Percentiles rank a stretch among this genome's conserved stretches.
phyloP scores from a whole-genome alignment of 1,140 invertebrate genomes.

The Arion vulgaris region DNA sequence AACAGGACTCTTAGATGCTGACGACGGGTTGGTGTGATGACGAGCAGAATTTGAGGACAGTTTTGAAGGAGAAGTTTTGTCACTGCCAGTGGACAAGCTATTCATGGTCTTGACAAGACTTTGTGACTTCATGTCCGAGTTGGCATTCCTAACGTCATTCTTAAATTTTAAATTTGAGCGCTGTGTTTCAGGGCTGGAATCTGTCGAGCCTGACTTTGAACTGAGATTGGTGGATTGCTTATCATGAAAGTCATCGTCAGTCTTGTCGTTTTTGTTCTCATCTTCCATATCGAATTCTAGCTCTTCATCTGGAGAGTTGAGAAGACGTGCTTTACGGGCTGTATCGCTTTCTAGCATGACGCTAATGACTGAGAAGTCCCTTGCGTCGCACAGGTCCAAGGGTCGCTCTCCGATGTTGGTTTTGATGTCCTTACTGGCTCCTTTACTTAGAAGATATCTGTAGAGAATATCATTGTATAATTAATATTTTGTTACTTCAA shows the following conservation, averaged over 20 bases:
- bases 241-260: not conserved
- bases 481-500: too few relatives aligned
- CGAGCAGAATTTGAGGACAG: not conserved
- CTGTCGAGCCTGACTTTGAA: not conserved
- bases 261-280: conserved; percentile 24
- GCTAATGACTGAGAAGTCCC: conserved; percentile 66
- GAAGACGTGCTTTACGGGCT: conserved; percentile 21
- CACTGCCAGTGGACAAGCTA: not conserved
- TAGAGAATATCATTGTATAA: not conserved
- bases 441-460: conserved; percentile 67
- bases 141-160: not conserved
- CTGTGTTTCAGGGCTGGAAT: not conserved
- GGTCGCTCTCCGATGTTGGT: conserved; percentile 70
- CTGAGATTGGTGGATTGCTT: not conserved
- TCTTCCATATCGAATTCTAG: conserved; percentile 24
- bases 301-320: conserved; percentile 20
- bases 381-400: conserved; percentile 70
- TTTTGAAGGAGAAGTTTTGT: not conserved
- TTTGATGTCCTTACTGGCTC: conserved; percentile 61
- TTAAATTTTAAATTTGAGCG: not conserved
- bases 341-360: conserved; percentile 58
- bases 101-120: conserved; percentile 6
- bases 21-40: not conserved
- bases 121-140: not conserved
- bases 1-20: not conserved